Base-by-base conservation (phyloP, 2,113 vertebrate species). In the Pseudorasbora parva region DNA sequence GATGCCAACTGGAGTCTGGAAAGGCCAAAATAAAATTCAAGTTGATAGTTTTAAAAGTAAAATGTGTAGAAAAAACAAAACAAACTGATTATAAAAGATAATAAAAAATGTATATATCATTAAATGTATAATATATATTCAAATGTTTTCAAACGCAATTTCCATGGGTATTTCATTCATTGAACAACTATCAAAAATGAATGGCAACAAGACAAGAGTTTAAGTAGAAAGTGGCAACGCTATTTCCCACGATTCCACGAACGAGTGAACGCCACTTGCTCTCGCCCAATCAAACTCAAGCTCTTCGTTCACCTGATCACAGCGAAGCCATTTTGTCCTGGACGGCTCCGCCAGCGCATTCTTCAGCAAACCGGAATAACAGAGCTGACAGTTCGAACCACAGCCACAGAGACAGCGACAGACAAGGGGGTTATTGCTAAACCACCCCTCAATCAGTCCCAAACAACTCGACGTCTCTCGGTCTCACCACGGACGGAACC, bases 311-410 rank as follows among this genome's bases (percentile, higher is more conserved):
- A 95, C 93, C 93, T 95, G 94, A 94, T 93, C 91, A 88, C 91
- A 81, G 92, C 91, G 92, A 93, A 94, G 92, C 94, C 94, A 95
- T 95, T 95, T 95, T 95, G 94, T 95, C 92, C 92, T 89, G 90
- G 89, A 84, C 89, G 88, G 43, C 87, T 56, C 88, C 78, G 79
- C 79, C 84, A 27, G 83, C 89, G 64, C 88, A 87, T 90, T 87
- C 83, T 81, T 43, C 77, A 75, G 60, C 47, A 87, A 81, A 85
- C 86, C 85, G 87, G 88, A 87, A 87, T 87, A 83, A 86, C 72
- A 66, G 82, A 81, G 64, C 84, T 60, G 60, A 73, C 79, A 73
- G 74, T 68, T 88, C 73, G 81, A 84, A 84, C 12, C 64, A 69
- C 47, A 66, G 43, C 41, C 4, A 5, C 45, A 56, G 64, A 56